These are phyloP conservation scores for Lasiurus borealis DNA, from an alignment of 2,113 vertebrate species.

Conservation along the genomic window DNA sequence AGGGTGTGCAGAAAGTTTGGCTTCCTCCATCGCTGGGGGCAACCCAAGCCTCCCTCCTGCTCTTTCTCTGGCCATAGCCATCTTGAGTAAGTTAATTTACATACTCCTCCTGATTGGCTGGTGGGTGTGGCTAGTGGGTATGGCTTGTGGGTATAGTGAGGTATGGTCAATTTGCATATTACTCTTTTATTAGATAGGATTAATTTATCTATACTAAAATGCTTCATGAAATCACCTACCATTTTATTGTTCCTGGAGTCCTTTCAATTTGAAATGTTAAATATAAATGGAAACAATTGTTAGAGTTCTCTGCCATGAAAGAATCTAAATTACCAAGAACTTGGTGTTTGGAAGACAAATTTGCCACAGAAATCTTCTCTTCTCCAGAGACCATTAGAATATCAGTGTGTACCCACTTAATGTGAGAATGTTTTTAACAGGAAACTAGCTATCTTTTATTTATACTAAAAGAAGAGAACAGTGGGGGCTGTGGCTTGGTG, in stretches of 20 bases:
- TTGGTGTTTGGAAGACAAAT: not conserved
- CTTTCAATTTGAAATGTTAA: not conserved
- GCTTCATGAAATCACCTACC: not conserved
- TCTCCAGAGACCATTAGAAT: not conserved
- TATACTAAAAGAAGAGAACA: not conserved
- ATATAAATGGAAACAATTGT: constrained; percentile 49
- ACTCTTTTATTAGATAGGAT: not conserved
- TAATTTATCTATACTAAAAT: not conserved
- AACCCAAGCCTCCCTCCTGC: too few species aligned
- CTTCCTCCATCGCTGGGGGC: too few species aligned
- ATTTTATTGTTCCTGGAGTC: not conserved
- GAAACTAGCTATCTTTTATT: constrained; percentile 26
- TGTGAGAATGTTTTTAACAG: not conserved
- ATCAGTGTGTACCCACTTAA: not conserved
- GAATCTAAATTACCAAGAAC: not conserved
- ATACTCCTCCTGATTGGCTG: too few species aligned
- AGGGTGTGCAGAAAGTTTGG: too few species aligned
- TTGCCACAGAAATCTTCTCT: not conserved
- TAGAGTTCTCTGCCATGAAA: constrained; percentile 12
- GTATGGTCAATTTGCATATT: too few species aligned
- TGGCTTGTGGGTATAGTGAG: too few species aligned
- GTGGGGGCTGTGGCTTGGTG: not conserved
- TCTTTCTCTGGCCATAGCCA: too few species aligned
- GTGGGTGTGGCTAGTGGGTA: too few species aligned
- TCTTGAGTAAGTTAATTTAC: too few species aligned